A percentile compares a stretch with the other conserved stretches of the same genome.
Evolutionary conservation across 2,888 invertebrate species (phyloP).

Genomic region (Drosophila gaucha): DNA sequence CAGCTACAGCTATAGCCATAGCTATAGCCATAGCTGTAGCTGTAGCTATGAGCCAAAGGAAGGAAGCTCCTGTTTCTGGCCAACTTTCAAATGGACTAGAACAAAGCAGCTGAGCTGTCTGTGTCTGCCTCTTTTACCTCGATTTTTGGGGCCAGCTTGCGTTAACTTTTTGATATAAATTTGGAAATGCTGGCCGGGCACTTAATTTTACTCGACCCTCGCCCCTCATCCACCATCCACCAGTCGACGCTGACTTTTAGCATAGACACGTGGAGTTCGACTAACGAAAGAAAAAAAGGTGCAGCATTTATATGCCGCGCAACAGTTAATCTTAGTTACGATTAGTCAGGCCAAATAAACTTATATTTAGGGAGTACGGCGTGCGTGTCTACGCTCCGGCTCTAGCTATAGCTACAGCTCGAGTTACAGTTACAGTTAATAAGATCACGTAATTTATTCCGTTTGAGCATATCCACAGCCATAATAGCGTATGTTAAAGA

Average conservation of each 20-base stretch:
- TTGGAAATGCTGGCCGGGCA: constrained; percentile 55
- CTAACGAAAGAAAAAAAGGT: constrained; percentile 30
- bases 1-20: not conserved
- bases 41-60: constrained; percentile 17
- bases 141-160: constrained; percentile 45
- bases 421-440: constrained; percentile 49
- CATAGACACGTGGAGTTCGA: constrained; percentile 46
- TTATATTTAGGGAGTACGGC: constrained; percentile 51
- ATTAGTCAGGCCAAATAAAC: constrained; percentile 71
- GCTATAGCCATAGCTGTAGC: constrained; percentile 1
- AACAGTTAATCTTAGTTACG: constrained; percentile 79
- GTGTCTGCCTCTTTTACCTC: constrained; percentile 1
- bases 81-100: constrained; percentile 69
- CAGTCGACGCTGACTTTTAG: constrained; percentile 19
- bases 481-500: constrained; percentile 1
- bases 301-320: constrained; percentile 63
- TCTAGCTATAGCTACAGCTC: constrained; percentile 15
- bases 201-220: constrained; percentile 59
- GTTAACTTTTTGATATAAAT: constrained; percentile 75
- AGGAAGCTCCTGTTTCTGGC: constrained; percentile 40
- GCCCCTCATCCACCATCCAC: not conserved
- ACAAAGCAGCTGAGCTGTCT: constrained; percentile 41
- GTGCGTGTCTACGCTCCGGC: constrained; percentile 13
- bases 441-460: constrained; percentile 79
- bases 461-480: constrained; percentile 38